Base-by-base conservation (phyloP, 2,888 invertebrate genomes). In the Vandiemenella viatica region DNA sequence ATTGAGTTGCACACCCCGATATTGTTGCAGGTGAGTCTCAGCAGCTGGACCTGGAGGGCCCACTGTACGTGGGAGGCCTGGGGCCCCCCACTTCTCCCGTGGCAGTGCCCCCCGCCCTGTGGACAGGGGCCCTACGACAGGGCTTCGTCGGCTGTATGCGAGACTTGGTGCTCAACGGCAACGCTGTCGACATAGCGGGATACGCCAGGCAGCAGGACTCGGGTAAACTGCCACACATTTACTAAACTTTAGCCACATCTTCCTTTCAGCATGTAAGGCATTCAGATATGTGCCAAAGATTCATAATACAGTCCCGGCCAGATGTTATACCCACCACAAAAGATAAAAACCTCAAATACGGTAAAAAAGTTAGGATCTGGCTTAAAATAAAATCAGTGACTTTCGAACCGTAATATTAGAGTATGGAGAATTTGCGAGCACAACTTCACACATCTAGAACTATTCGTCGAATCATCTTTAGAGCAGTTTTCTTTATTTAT, bases 131-230 rank as follows among this genome's bases (percentile, higher is more conserved):
- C 6, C 68, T 95, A 47, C 76, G 87, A 50, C 83, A 87, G 60
- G 95, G 95, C 18, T 96, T 87, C 64, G 92, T 95, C 6, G 96
- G 95, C 2, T 96, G 95, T 65, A 76, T 96, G 61, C 75, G 91
- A 56, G 92, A 93, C 64, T 72, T 96, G 59, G 79, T 84, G 56
- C 72, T 93, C 61, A 91, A 93, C 63, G 86, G 86, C 43, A 83
- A 88, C 59, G 79, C 87, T 1, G 79, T 92, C 53, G 92, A 95
- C 64, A 77, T 96, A 52, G 88, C 90, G 4, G 82, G 83, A 20
- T 87, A 82, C 64, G 91, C 92, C 2, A 74, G 87, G 58, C 83
- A 88, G 59, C 93, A 95, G 66, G 89, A 91, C 67, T 86, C 87
- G 37, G 86, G 88, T 81, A 68, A 70, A 2, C 32, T n/a, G 32